phyloP scores from a whole-genome alignment of 2,797 vertebrate species.

The Manis crassicaudata region DNA sequence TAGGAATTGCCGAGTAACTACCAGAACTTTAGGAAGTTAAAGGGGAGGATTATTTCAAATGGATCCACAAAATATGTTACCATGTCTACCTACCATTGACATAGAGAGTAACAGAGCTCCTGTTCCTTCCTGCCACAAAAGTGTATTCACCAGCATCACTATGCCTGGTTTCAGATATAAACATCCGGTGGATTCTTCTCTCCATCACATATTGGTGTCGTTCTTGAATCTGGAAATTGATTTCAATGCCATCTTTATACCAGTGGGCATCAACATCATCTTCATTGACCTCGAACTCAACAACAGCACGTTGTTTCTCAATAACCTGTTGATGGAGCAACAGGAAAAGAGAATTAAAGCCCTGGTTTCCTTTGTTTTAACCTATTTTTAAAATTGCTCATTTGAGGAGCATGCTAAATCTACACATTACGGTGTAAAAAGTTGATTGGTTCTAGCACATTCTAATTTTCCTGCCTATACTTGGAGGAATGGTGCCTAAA shows the following conservation, averaged over 20 bases:
- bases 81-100: slow-evolving; percentile 86
- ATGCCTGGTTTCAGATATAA: slow-evolving; percentile 90
- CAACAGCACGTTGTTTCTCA: slow-evolving; percentile 91
- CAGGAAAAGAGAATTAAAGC: not conserved
- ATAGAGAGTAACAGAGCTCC: slow-evolving; percentile 90
- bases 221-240: slow-evolving; percentile 91
- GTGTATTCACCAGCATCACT: slow-evolving; percentile 92
- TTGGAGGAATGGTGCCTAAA: not conserved
- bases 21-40: not conserved
- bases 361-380: not conserved
- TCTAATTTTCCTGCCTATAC: not conserved
- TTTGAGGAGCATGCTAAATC: not conserved
- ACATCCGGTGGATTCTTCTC: slow-evolving; percentile 91
- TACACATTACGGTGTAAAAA: not conserved
- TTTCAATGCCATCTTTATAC: slow-evolving; percentile 92
- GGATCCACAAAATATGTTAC: not conserved
- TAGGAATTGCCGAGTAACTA: not conserved
- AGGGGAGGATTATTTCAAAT: not conserved
- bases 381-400: not conserved
- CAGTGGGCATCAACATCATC: slow-evolving; percentile 92
- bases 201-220: slow-evolving; percentile 90
- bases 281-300: slow-evolving; percentile 94
- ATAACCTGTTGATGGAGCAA: slow-evolving; percentile 85
- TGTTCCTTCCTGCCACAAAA: slow-evolving; percentile 91
- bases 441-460: not conserved